Percentiles rank a stretch among this genome's conserved stretches.
These are phyloP conservation scores for Hozukius guyotensis DNA, from an alignment of 2,797 vertebrate species.

Conservation along the genomic window DNA sequence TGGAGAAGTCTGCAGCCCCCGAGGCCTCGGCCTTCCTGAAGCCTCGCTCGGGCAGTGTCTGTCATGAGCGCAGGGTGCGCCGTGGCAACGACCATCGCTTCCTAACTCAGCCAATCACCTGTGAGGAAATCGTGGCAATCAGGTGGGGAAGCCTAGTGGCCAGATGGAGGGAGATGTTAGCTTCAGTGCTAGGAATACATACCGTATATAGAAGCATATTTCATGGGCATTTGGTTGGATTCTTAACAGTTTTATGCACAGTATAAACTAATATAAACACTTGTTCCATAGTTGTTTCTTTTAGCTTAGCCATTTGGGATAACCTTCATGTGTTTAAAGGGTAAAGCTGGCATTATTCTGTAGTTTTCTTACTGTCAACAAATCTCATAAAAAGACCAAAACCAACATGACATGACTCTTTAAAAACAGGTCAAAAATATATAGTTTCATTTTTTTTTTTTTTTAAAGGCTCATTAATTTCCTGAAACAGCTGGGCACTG, in stretches of 20 bases:
- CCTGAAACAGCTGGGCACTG: too few relatives aligned
- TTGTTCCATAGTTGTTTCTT: not conserved
- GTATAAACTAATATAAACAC: not conserved
- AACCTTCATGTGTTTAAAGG: not conserved
- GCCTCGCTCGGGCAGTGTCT: conserved; percentile 74
- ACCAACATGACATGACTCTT: not conserved
- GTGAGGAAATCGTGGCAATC: conserved; percentile 76
- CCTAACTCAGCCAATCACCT: conserved; percentile 84
- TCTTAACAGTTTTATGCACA: not conserved
- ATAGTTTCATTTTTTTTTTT: not conserved
- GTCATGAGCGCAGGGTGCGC: conserved; percentile 73
- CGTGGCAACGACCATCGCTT: conserved; percentile 77
- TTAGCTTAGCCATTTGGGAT: not conserved
- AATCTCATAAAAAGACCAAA: not conserved
- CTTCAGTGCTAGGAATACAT: not conserved
- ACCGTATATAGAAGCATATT: not conserved
- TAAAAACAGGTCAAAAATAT: not conserved
- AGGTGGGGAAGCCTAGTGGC: conserved; percentile 66
- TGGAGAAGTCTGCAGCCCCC: conserved; percentile 79
- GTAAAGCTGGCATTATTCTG: not conserved
- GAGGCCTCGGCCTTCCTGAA: conserved; percentile 75
- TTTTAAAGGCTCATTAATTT: not conserved
- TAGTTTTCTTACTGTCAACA: not conserved
- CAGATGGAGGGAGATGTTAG: not conserved
- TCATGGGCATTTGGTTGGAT: not conserved